Conservation (phyloP, 2,113 vertebrate genomes). For the Lagopus leucura region DNA sequence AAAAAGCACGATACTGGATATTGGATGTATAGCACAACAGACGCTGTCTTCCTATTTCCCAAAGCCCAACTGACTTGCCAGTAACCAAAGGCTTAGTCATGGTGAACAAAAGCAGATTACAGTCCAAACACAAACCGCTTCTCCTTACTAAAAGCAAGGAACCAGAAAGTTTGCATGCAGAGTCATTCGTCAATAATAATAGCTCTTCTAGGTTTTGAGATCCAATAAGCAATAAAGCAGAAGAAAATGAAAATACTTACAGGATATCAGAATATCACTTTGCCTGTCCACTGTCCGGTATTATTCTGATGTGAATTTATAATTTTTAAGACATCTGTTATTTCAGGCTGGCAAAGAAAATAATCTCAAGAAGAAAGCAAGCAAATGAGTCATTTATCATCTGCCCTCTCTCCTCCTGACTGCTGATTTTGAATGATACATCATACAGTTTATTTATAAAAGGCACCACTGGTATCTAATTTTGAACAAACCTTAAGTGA, state of each 20-base stretch:
- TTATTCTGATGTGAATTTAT: constrained; percentile 34
- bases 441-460: constrained; percentile 5
- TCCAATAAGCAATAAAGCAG: background rate
- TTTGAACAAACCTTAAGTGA: background rate
- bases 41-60: background rate
- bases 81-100: background rate
- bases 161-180: background rate
- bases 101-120: background rate
- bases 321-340: constrained; percentile 43
- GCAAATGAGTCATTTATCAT: constrained; percentile 54
- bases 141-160: background rate
- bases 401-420: constrained; percentile 31
- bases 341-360: constrained; percentile 16
- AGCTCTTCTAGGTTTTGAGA: background rate
- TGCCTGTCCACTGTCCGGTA: background rate
- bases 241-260: constrained; percentile 21
- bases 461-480: background rate
- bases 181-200: background rate
- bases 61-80: background rate
- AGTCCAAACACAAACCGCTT: background rate
- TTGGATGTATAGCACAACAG: background rate
- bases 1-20: background rate
- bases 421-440: background rate
- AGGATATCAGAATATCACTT: background rate
- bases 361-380: constrained; percentile 22